These are phyloP conservation scores for Candoia aspera DNA, from an alignment of 2,113 vertebrate species.

Conservation along the genomic window DNA sequence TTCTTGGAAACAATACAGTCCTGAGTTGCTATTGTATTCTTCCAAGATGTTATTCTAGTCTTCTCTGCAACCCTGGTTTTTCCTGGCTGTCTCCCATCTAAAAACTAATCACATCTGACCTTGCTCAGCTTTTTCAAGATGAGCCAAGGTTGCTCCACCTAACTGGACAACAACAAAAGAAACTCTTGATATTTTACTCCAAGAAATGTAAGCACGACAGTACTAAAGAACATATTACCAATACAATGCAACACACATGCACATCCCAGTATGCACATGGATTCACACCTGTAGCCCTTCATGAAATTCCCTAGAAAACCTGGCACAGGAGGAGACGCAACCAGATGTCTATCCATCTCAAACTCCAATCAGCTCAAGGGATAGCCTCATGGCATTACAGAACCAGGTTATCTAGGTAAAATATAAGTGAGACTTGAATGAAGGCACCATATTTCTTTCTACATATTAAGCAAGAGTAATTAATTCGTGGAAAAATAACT, in stretches of 20 bases:
- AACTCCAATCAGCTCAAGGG: constrained; percentile 2
- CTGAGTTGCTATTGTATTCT: too few relatives aligned
- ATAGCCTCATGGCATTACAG: background rate
- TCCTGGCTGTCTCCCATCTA: too few relatives aligned
- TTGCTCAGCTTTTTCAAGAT: too few relatives aligned
- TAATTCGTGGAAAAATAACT: background rate
- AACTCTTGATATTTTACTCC: too few relatives aligned
- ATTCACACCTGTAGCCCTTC: background rate
- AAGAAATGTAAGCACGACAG: too few relatives aligned
- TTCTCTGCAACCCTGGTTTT: too few relatives aligned
- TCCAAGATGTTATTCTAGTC: too few relatives aligned
- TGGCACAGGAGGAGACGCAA: background rate
- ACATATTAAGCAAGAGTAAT: background rate
- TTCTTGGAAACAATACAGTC: too few relatives aligned
- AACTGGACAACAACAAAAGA: too few relatives aligned
- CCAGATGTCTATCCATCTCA: too few relatives aligned
- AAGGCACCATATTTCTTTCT: background rate
- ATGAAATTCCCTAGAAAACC: constrained; percentile 20
- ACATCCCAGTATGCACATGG: background rate
- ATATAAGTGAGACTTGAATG: background rate
- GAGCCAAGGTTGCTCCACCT: too few relatives aligned
- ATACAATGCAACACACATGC: background rate
- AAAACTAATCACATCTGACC: too few relatives aligned
- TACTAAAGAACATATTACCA: background rate
- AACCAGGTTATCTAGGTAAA: rapidly evolving